Conservation (phyloP, 2,888 invertebrate genomes). For the Drosophila dives region DNA sequence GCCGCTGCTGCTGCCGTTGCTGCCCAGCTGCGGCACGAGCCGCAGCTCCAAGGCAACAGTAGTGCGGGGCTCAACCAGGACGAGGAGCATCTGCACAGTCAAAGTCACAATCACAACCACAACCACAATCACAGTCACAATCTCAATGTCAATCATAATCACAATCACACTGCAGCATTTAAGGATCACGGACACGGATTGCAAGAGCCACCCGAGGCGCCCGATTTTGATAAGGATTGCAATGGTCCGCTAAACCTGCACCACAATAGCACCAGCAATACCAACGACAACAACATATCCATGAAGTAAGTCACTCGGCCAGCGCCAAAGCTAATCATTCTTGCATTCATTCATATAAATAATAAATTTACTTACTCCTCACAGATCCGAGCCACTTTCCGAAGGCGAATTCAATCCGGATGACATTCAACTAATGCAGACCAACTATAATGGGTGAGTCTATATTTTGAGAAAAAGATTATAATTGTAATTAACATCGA, state of each 20-base stretch:
- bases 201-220: slow-evolving; percentile 57
- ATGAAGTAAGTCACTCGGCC: slow-evolving; percentile 76
- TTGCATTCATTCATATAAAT: neutral
- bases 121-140: slow-evolving; percentile 41
- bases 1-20: slow-evolving; percentile 67
- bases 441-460: slow-evolving; percentile 84
- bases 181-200: slow-evolving; percentile 51
- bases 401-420: slow-evolving; percentile 84
- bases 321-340: neutral
- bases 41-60: slow-evolving; percentile 32
- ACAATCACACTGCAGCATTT: slow-evolving; percentile 46
- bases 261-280: slow-evolving; percentile 49
- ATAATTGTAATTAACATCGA: neutral
- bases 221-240: slow-evolving; percentile 78
- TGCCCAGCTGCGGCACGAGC: slow-evolving; percentile 58
- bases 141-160: slow-evolving; percentile 38
- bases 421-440: slow-evolving; percentile 84
- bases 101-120: slow-evolving; percentile 30
- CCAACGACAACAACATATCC: slow-evolving; percentile 78
- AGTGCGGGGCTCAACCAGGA: slow-evolving; percentile 5
- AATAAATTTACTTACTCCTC: neutral
- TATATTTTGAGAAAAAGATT: neutral
- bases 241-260: slow-evolving; percentile 81
- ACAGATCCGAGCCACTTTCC: slow-evolving; percentile 83
- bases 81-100: slow-evolving; percentile 34